Evolutionary conservation across 2,113 vertebrate genomes (phyloP).

Genomic region (Sciurus niger): DNA sequence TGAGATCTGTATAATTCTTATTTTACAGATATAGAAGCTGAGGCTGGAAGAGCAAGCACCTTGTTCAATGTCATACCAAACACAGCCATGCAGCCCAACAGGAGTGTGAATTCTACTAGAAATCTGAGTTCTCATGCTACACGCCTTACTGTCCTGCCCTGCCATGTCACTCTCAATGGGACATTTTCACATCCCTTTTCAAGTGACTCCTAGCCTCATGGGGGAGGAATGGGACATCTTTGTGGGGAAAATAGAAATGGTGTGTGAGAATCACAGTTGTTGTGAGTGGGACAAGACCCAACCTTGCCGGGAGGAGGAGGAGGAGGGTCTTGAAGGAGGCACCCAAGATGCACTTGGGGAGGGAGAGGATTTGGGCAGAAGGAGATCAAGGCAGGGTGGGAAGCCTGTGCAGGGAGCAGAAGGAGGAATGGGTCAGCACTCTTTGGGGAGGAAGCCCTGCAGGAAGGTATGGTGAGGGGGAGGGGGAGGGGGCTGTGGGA

Average conservation of each 20-base stretch:
- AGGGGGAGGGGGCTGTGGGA: not conserved
- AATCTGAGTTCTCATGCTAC: not conserved
- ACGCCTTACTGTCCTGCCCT: not conserved
- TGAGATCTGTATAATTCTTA: not conserved
- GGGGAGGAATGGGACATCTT: not conserved
- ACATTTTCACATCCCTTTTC: not conserved
- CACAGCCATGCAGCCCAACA: not conserved
- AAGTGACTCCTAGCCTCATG: not conserved
- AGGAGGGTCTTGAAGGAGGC: not conserved
- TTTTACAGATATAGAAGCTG: not conserved
- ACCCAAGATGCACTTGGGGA: too few relatives aligned
- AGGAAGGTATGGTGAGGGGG: not conserved
- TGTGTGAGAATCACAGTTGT: not conserved
- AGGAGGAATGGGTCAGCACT: too few relatives aligned
- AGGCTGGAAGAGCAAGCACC: not conserved
- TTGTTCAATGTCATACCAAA: not conserved
- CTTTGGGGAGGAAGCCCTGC: not conserved
- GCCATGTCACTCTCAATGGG: accelerated
- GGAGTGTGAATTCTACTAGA: not conserved
- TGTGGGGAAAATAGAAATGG: not conserved
- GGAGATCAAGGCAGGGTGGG: not conserved
- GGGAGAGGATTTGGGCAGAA: too few relatives aligned
- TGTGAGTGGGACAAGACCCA: not conserved
- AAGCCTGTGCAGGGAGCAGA: not conserved
- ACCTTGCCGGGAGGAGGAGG: not conserved